These are phyloP conservation scores for Erebia epiphron DNA, from an alignment of 2,888 invertebrate species.

Conservation along the genomic window DNA sequence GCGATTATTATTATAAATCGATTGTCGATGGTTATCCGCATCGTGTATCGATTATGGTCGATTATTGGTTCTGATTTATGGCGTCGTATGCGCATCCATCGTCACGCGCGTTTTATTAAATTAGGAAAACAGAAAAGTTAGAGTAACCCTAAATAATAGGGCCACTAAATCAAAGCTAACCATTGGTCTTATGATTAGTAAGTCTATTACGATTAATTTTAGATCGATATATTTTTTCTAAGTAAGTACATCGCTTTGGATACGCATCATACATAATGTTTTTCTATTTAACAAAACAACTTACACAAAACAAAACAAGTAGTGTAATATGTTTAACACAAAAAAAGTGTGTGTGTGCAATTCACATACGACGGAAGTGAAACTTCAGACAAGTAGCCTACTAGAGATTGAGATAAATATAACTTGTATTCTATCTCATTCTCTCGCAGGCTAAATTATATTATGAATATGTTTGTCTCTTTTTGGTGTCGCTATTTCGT, in stretches of 20 bases:
- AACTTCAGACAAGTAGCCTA: too few relatives aligned
- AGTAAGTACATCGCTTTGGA: not conserved
- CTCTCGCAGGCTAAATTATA: too few relatives aligned
- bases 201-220: slow-evolving; percentile 1
- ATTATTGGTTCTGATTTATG: slow-evolving; percentile 69
- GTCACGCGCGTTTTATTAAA: slow-evolving; percentile 39
- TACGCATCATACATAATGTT: not conserved
- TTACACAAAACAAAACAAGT: too few relatives aligned
- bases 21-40: slow-evolving; percentile 52
- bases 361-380: too few relatives aligned
- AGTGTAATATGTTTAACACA: not conserved
- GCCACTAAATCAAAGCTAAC: slow-evolving; percentile 18
- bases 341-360: too few relatives aligned
- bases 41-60: slow-evolving; percentile 63
- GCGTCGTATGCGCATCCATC: slow-evolving; percentile 48
- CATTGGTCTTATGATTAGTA: slow-evolving; percentile 11
- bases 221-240: not conserved
- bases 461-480: too few relatives aligned
- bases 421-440: too few relatives aligned
- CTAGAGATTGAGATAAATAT: too few relatives aligned
- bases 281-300: not conserved
- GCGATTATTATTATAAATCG: slow-evolving; percentile 63
- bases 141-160: slow-evolving; percentile 7
- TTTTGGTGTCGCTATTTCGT: too few relatives aligned
- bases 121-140: slow-evolving; percentile 22